Percentiles rank a stretch among this genome's conserved stretches.
phyloP scores from a whole-genome alignment of 1,140 invertebrate species.

The Hylaeus anthracinus region DNA sequence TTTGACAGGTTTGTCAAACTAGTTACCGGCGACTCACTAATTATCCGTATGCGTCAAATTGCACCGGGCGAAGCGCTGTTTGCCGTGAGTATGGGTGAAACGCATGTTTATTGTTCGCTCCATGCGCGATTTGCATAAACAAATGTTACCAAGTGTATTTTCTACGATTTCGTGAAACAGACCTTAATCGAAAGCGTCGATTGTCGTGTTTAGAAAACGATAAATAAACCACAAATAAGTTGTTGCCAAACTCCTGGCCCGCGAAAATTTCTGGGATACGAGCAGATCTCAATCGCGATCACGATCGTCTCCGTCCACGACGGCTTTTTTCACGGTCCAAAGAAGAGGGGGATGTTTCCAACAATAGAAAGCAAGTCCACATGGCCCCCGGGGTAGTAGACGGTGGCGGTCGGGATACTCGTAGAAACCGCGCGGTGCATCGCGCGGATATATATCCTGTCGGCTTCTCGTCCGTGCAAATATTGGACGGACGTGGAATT shows the following conservation, averaged over 20 bases:
- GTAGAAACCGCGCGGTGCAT: constrained; percentile 35
- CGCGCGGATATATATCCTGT: constrained; percentile 49
- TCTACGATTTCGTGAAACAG: not conserved
- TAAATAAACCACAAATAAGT: too few species aligned
- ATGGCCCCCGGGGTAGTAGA: constrained; percentile 38
- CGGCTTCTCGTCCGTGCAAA: constrained; percentile 57
- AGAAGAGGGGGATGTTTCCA: constrained; percentile 13
- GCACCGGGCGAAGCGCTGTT: constrained; percentile 23
- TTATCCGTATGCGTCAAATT: constrained; percentile 41
- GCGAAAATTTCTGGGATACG: too few species aligned
- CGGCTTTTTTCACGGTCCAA: constrained; percentile 4
- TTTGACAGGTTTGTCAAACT: constrained; percentile 60
- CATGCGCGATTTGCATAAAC: not conserved
- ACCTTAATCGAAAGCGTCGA: too few species aligned
- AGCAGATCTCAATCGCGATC: too few species aligned
- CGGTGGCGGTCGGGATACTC: constrained; percentile 13
- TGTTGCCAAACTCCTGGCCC: too few species aligned
- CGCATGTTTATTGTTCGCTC: constrained; percentile 4
- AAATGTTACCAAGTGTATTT: constrained; percentile 4
- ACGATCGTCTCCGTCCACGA: not conserved
- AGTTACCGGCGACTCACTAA: constrained; percentile 53
- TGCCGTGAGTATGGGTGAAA: not conserved
- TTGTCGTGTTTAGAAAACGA: too few species aligned
- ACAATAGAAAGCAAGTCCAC: constrained; percentile 57
- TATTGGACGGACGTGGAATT: constrained; percentile 65